Percentiles rank a stretch among this genome's conserved stretches.
Conservation (phyloP, 2,888 invertebrate genomes). For the Ophion costatus region DNA sequence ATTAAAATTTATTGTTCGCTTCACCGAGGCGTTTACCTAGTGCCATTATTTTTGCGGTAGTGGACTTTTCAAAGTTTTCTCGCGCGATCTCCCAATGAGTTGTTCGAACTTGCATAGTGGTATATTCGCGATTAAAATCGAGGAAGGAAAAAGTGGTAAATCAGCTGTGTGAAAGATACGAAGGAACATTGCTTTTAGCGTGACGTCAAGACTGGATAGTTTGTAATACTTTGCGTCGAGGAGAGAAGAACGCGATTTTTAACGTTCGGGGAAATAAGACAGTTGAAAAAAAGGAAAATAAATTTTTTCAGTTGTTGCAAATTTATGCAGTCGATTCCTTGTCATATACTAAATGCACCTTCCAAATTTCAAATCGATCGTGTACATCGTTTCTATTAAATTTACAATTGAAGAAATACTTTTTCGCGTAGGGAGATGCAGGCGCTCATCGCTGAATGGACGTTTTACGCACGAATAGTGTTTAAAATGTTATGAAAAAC, state of each 20-base stretch:
- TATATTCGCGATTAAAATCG: not conserved
- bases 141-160: not conserved
- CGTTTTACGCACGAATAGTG: too few relatives aligned
- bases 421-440: too few relatives aligned
- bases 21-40: not conserved
- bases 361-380: too few relatives aligned
- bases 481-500: too few relatives aligned
- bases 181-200: not conserved
- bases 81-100: not conserved
- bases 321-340: too few relatives aligned
- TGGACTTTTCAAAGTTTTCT: not conserved
- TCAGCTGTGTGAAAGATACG: not conserved
- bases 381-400: too few relatives aligned
- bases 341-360: too few relatives aligned
- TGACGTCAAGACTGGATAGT: not conserved
- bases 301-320: not conserved
- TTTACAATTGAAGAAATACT: too few relatives aligned
- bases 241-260: not conserved
- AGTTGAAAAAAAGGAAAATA: not conserved
- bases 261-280: not conserved
- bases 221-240: not conserved
- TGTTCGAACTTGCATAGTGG: not conserved
- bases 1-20: constrained; percentile 12
- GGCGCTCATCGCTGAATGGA: too few relatives aligned
- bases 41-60: not conserved